Evolutionary conservation across 2,888 invertebrate species (phyloP), one percentile per base, ranked within the genome.

Genomic region (Trimorus sp.): DNA sequence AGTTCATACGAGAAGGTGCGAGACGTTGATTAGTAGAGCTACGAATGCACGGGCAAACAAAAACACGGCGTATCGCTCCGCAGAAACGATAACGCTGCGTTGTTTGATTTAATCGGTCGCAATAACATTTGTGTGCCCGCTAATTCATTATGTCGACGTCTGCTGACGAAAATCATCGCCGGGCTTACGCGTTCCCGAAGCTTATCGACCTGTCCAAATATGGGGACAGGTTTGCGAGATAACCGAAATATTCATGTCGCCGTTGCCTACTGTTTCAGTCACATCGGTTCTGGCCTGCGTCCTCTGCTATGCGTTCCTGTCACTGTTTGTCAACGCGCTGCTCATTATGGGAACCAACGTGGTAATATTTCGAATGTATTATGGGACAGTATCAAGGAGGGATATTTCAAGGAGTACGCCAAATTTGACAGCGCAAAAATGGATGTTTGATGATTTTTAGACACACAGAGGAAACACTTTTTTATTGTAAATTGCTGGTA

Each of bases 301-400:
- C 48, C 84, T 91, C 26, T 65, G 88, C 62, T 91, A 89, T 82
- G 86, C 89, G 7, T 40, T 87, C 58, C 70, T 88, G 37, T 87
- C 88, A 65, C 84, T 91, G 14, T 15, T 89, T 37, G 88, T 88
- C 60, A 91, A 90, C 79, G 88, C 87, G n/a, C 86, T 88, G 69
- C 85, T 92, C 54, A 87, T 89, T 38, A 83, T 89, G 16, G 90
- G 89, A 79, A 89, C 90, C 8, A 84, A 90, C 71, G 84, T 85
- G 80, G 91, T 92, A 26, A 26, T 26, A 26, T 26, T 26, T 26
- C 26, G 26, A 26, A 1, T 26, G 26, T 26, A 26, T 26, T 26
- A 4, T 26, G 4, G 26, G 26, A 26, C 26, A 26, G 26, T 26
- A 26, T 26, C 2, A 26, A 3, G 26, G 2, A 26, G 26, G 26